Conservation (phyloP, 92 coral and sea anemone genomes). For the Actinernus sp. region DNA sequence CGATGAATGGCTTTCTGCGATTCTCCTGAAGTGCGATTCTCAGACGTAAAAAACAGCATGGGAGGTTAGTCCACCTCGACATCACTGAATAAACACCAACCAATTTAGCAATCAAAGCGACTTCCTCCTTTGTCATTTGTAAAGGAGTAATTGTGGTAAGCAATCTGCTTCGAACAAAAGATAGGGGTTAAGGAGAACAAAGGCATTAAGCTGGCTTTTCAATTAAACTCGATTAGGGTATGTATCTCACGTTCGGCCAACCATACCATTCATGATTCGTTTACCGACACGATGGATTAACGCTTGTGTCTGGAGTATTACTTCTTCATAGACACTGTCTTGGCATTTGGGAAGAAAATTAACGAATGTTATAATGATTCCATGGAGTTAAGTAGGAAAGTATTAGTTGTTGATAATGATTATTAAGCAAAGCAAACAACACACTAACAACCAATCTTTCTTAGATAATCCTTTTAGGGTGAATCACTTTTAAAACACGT, state of each 20-base stretch:
- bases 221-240: slow-evolving; percentile 41
- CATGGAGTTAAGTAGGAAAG: slow-evolving; percentile 11
- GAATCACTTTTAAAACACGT: not conserved
- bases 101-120: slow-evolving; percentile 41
- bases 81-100: slow-evolving; percentile 9
- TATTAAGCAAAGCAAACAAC: slow-evolving; percentile 6
- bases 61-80: not conserved
- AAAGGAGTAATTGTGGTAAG: not conserved
- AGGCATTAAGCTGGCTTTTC: slow-evolving; percentile 28
- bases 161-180: slow-evolving; percentile 12
- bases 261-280: not conserved
- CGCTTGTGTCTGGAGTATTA: slow-evolving; percentile 23
- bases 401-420: slow-evolving; percentile 34
- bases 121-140: not conserved
- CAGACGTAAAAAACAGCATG: too few relatives aligned
- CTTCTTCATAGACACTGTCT: slow-evolving; percentile 9
- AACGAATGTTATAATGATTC: not conserved
- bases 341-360: slow-evolving; percentile 15
- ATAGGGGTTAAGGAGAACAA: slow-evolving; percentile 10
- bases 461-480: not conserved
- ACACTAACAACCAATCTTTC: not conserved
- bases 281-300: slow-evolving; percentile 7
- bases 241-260: not conserved
- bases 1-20: too few relatives aligned
- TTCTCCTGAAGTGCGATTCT: too few relatives aligned